Conservation (phyloP, 2,888 invertebrate species). For the Eucera pruinosa region DNA sequence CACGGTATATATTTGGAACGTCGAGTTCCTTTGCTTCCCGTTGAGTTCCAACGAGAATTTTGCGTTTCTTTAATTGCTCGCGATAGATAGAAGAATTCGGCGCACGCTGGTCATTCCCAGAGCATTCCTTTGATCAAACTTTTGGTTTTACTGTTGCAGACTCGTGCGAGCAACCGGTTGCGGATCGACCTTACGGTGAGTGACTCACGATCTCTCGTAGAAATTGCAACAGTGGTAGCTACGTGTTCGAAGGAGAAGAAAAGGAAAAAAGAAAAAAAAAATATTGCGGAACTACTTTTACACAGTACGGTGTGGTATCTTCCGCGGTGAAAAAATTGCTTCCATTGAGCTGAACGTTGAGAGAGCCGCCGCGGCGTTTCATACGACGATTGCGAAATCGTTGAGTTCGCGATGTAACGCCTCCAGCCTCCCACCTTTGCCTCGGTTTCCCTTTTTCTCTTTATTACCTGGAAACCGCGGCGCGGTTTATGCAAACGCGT, state of each 20-base stretch:
- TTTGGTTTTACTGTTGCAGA: slow-evolving; percentile 77
- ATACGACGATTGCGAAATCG: slow-evolving; percentile 61
- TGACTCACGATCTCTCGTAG: slow-evolving; percentile 67
- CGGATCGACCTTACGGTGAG: slow-evolving; percentile 83
- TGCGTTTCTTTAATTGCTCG: slow-evolving; percentile 28
- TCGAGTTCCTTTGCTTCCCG: background rate
- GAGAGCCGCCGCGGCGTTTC: slow-evolving; percentile 44
- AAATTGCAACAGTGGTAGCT: slow-evolving; percentile 58
- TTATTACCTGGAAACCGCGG: slow-evolving; percentile 41
- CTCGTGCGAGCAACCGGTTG: slow-evolving; percentile 81
- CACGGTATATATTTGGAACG: no score
- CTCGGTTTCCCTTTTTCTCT: slow-evolving; percentile 30
- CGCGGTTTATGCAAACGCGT: slow-evolving; percentile 65
- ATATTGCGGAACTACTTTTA: slow-evolving; percentile 53
- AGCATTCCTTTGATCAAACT: background rate
- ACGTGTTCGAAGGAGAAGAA: background rate
- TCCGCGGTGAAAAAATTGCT: slow-evolving; percentile 49
- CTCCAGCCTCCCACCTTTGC: slow-evolving; percentile 10
- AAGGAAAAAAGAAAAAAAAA: no score
- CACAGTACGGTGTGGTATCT: slow-evolving; percentile 37
- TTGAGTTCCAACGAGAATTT: slow-evolving; percentile 12
- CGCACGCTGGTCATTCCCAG: background rate
- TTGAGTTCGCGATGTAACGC: slow-evolving; percentile 52
- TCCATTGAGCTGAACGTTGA: slow-evolving; percentile 50
- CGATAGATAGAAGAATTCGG: slow-evolving; percentile 22